phyloP scores from a whole-genome alignment of 2,888 invertebrate genomes.

The Nephrotoma appendiculata region DNA sequence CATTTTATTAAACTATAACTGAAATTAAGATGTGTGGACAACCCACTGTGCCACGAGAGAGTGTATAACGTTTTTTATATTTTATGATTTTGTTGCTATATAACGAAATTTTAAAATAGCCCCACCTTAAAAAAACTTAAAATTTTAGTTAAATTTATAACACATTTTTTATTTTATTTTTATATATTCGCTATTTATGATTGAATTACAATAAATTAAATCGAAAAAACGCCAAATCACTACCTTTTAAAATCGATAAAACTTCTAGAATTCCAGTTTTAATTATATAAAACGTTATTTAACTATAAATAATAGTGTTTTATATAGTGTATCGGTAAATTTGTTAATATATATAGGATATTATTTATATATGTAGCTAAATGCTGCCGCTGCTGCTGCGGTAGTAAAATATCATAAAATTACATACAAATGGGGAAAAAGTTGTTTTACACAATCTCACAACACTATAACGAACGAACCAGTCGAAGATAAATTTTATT shows the following conservation, averaged over 20 bases:
- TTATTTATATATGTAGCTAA: background rate
- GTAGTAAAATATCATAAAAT: background rate
- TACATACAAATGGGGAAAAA: background rate
- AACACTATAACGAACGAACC: background rate
- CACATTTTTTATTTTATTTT: background rate
- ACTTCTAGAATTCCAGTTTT: background rate
- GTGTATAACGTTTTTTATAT: background rate
- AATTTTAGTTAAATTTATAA: background rate
- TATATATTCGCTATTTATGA: background rate
- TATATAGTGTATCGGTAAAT: background rate
- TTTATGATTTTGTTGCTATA: background rate
- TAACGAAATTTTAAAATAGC: background rate
- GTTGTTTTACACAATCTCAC: background rate
- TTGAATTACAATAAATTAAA: background rate
- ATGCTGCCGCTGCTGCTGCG: background rate
- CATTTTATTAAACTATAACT: background rate
- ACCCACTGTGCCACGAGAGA: background rate
- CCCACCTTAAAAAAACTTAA: background rate
- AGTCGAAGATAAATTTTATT: background rate
- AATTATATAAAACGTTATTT: background rate
- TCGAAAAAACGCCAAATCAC: background rate
- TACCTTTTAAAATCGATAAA: background rate
- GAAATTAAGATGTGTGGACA: background rate
- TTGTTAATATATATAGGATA: background rate
- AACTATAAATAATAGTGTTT: background rate